These are phyloP conservation scores for Etheostoma perlongum DNA, from an alignment of 2,797 vertebrate species.

Conservation along the genomic window DNA sequence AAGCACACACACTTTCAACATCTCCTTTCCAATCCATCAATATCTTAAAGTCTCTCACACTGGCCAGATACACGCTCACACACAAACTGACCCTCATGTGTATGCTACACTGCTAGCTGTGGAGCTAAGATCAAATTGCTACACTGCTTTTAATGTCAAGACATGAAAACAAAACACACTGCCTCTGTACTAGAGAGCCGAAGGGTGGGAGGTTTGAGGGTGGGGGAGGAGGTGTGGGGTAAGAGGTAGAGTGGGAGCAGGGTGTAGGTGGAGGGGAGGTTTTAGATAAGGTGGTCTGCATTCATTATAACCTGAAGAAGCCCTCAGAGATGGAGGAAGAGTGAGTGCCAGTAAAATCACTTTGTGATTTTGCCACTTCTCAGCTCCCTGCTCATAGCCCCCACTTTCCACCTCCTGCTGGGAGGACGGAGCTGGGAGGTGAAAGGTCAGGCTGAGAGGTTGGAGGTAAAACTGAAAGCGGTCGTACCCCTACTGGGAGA, in stretches of 20 bases:
- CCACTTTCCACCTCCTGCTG: no score
- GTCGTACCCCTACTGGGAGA: neutral
- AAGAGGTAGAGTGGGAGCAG: neutral
- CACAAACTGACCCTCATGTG: conserved; percentile 30
- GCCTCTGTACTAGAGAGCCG: conserved; percentile 37
- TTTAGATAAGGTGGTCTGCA: conserved; percentile 47
- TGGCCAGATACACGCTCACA: conserved; percentile 19
- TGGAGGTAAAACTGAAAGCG: no score
- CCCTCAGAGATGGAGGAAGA: conserved; percentile 4
- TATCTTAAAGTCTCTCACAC: conserved; percentile 45
- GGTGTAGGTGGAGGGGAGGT: conserved; percentile 12
- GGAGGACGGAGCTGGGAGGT: no score
- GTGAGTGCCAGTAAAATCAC: no score
- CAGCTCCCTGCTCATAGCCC: no score
- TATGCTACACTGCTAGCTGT: conserved; percentile 34
- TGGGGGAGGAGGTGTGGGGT: neutral
- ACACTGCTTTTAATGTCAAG: conserved; percentile 61
- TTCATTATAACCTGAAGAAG: conserved; percentile 33
- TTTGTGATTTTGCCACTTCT: no score
- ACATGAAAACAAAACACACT: conserved; percentile 68
- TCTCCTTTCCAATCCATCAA: conserved; percentile 58
- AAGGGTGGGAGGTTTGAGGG: conserved; percentile 9
- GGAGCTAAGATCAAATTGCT: conserved; percentile 66
- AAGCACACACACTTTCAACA: conserved; percentile 29
- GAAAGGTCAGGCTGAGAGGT: no score